Evolutionary conservation across 2,113 vertebrate genomes (phyloP), one percentile per base, ranked within the genome.

Genomic region (Eudorcas thomsonii): DNA sequence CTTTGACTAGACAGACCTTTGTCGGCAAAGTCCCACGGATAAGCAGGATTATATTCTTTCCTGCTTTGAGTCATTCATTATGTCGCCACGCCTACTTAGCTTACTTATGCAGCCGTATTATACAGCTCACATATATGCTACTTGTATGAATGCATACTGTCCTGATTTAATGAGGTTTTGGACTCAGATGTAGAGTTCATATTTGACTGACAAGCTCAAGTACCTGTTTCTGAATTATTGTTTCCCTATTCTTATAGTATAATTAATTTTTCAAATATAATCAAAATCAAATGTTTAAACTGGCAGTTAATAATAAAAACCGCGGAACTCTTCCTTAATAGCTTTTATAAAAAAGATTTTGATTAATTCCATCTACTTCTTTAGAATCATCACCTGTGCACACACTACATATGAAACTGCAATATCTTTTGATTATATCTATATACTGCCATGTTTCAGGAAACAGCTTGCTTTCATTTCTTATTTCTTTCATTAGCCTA

Each of bases 251-350:
- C 96, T 98, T 98, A 98, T 71, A 98, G 89, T 98, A 94, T 97
- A 97, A 97, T 98, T 98, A 98, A 98, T 98, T 98, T 94, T 98
- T 98, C 97, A 97, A 98, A 90, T 98, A 97, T 98, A 98, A 99
- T 99, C 96, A 98, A 97, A 98, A 98, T 98, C 98, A 98, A 98
- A 97, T 98, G 96, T 98, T 96, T 98, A 97, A 98, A 98, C 96
- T 94, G 92, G 97, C 96, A 97, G 95, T 98, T 98, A 98, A 98
- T 98, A 98, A 95, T 98, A 98, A 98, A 98, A 39, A 97, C 96
- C 85, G 84, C 77, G 90, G 96, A 98, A 98, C 95, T 98, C 33
- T 96, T 97, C 96, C 97, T 98, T 98, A 98, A 98, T 97, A 98
- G 97, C 52, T 96, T 98, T 97, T 98, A 94, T 98, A 97, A 98